These are phyloP conservation scores for Rhinolophus ferrumequinum DNA, from an alignment of 2,113 vertebrate genomes.

Conservation along the genomic window DNA sequence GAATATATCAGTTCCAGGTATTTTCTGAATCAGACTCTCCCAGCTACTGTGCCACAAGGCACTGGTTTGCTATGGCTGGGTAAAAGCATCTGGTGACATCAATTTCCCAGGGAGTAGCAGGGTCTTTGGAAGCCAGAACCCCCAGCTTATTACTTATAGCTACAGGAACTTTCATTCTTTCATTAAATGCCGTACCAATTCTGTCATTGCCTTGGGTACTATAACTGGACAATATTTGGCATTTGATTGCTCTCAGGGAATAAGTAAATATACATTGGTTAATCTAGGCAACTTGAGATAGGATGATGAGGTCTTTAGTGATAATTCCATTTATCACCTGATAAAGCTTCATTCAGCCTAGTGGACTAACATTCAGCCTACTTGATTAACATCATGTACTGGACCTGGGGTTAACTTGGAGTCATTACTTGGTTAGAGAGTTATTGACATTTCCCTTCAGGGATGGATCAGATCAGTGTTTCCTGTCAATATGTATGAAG, in stretches of 20 bases:
- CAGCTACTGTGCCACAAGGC: fast-evolving
- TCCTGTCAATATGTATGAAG: background rate
- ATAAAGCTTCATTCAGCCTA: background rate
- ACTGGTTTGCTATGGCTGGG: background rate
- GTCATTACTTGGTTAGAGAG: background rate
- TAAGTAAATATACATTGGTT: background rate
- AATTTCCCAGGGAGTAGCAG: too few relatives aligned
- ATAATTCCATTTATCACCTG: background rate
- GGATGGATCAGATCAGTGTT: background rate
- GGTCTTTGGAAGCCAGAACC: background rate
- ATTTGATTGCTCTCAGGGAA: fast-evolving
- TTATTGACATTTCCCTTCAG: background rate
- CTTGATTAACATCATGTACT: background rate
- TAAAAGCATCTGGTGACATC: background rate
- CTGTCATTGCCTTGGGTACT: background rate
- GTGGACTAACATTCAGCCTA: background rate
- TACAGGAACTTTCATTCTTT: background rate
- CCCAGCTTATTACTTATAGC: background rate
- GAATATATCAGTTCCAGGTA: background rate
- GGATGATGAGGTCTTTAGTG: background rate
- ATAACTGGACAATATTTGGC: background rate
- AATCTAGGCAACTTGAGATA: background rate
- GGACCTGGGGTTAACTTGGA: background rate
- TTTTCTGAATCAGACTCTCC: background rate
- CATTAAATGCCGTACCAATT: background rate